phyloP scores from a whole-genome alignment of 2,888 invertebrate species.

The Pyrrhia umbra region DNA sequence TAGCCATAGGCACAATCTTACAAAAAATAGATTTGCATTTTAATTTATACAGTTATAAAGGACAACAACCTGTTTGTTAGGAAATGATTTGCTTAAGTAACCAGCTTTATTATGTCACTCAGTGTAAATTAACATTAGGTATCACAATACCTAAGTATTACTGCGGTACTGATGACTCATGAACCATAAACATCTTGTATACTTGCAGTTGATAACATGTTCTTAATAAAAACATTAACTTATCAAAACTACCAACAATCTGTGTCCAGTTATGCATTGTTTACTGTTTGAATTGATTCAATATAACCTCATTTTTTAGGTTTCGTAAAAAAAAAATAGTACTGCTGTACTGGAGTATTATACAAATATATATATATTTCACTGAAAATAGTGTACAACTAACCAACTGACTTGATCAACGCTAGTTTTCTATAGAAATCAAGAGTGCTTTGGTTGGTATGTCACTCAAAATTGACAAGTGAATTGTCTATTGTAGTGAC shows the following conservation, averaged over 20 bases:
- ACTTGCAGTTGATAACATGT: slow-evolving; percentile 72
- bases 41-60: slow-evolving; percentile 37
- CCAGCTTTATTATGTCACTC: slow-evolving; percentile 49
- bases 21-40: slow-evolving; percentile 49
- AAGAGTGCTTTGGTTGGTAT: slow-evolving; percentile 73
- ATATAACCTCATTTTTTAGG: slow-evolving; percentile 37
- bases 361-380: slow-evolving; percentile 16
- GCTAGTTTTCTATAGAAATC: slow-evolving; percentile 70
- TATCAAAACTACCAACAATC: slow-evolving; percentile 65
- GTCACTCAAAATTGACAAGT: slow-evolving; percentile 80
- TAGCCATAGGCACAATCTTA: slow-evolving; percentile 34
- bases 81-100: slow-evolving; percentile 42
- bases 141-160: slow-evolving; percentile 54
- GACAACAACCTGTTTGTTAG: slow-evolving; percentile 50
- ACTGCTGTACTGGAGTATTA: background rate
- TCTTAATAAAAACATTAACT: slow-evolving; percentile 76
- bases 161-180: slow-evolving; percentile 73
- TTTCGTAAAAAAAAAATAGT: slow-evolving; percentile 11
- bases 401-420: slow-evolving; percentile 39
- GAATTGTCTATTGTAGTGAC: slow-evolving; percentile 62
- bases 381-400: slow-evolving; percentile 42
- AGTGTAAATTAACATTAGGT: slow-evolving; percentile 43
- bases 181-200: slow-evolving; percentile 73
- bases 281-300: slow-evolving; percentile 60
- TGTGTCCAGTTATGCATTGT: slow-evolving; percentile 63